Base-by-base conservation (phyloP, 2,888 invertebrate genomes). In the Chrysomela aeneicollis region DNA sequence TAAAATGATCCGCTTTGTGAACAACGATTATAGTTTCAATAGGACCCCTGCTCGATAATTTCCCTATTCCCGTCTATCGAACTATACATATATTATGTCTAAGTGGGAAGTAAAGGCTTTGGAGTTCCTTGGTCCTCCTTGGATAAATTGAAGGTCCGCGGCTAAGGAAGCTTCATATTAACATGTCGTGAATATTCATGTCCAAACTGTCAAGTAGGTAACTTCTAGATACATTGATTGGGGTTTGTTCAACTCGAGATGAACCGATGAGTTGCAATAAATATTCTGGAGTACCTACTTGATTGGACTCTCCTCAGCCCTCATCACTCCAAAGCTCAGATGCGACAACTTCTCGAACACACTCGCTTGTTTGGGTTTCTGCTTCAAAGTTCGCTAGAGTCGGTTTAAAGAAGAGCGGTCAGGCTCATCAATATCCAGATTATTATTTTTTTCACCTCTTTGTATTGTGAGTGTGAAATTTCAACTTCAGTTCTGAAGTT, bases 141-240 rank as follows among this genome's bases (percentile, higher is more conserved):
- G 55, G 55, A 42, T 42, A 22, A 55, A 55, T 55, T 55, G 21
- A 19, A 55, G 42, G 55, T 37, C 55, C 42, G 55, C 15, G 21
- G 17, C 42, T 55, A 55, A 55, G 55, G 55, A 55, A 55, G 22
- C 22, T 4, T 37, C 42, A 55, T 22, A 55, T 55, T 55, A 55
- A 42, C 55, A 55, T 55, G 55, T 55, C 42, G 42, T 62, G 62
- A 49, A 62, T 62, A 62, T 62, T 57, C 62, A 62, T 62, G 62
- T 17, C 17, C 62, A 3, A 58, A 55, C 37, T 42, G 55, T 42
- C 55, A 55, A 62, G 42, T 52, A 42, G 62, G 10, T 35, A 35
- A 35, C 35, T 35, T 10, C 6, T 35, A 2, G 35, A 35, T 35
- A 35, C 35, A 35, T 10, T 35, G 35, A 26, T 12, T 35, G 35